A percentile compares a stretch with the other conserved stretches of the same genome.
phyloP scores from a whole-genome alignment of 2,888 invertebrate genomes.

The Nomada ferruginata region DNA sequence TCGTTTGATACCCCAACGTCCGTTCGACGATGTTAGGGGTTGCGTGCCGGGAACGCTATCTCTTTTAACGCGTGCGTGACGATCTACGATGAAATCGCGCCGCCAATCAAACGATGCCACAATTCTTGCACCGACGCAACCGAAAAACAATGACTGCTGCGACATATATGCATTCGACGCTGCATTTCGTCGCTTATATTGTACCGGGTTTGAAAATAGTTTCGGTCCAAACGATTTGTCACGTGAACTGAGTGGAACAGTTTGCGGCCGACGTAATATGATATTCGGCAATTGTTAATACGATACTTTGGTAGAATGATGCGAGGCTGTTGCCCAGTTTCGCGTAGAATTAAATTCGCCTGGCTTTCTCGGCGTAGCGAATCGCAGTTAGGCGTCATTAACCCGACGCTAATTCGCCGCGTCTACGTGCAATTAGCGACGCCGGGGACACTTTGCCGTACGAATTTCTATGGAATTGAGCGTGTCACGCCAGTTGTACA shows the following conservation, averaged over 20 bases:
- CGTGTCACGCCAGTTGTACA: not conserved
- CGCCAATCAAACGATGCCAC: constrained; percentile 55
- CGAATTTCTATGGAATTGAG: constrained; percentile 14
- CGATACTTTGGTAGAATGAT: too few species aligned
- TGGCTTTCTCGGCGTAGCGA: not conserved
- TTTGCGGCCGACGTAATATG: not conserved
- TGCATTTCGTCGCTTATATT: not conserved
- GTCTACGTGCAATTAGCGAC: constrained; percentile 20
- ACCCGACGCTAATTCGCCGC: constrained; percentile 1
- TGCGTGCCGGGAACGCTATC: constrained; percentile 70
- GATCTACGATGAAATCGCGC: constrained; percentile 62
- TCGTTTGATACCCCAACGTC: constrained; percentile 65
- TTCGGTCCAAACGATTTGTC: not conserved
- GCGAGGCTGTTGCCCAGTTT: not conserved
- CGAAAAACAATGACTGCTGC: constrained; percentile 10
- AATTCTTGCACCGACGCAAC: constrained; percentile 5
- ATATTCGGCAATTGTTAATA: not conserved
- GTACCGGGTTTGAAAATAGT: not conserved
- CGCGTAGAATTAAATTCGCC: constrained; percentile 25
- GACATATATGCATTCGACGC: not conserved
- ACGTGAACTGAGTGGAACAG: constrained; percentile 1
- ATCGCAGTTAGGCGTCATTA: not conserved
- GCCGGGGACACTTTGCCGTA: not conserved
- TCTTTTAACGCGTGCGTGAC: constrained; percentile 74
- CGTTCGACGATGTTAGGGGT: constrained; percentile 69